Evolutionary conservation across 1,140 invertebrate genomes (phyloP).

Genomic region (Pararge aegeria): DNA sequence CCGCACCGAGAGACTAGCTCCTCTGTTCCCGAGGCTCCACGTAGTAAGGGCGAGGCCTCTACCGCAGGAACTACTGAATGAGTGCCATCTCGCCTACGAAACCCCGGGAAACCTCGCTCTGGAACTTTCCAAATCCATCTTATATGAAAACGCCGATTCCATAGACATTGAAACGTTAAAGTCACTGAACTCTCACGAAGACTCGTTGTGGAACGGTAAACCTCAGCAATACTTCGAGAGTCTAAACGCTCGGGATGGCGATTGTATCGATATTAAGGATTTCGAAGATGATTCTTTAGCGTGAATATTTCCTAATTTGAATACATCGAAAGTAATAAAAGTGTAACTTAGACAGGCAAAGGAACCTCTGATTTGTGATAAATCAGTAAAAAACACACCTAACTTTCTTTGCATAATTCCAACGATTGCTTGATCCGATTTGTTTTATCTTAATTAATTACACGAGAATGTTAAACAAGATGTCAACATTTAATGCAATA

Average conservation of each 20-base stretch:
- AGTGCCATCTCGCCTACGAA: constrained; percentile 39
- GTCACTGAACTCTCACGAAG: neutral
- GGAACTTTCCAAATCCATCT: constrained; percentile 52
- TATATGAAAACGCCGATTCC: constrained; percentile 40
- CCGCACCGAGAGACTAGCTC: constrained; percentile 50
- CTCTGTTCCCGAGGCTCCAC: constrained; percentile 39
- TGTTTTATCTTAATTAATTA: too few species aligned
- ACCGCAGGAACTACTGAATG: constrained; percentile 21
- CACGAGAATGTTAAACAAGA: too few species aligned
- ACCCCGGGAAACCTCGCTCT: constrained; percentile 56
- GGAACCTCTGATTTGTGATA: too few species aligned
- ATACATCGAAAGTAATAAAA: too few species aligned
- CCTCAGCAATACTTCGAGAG: constrained; percentile 74
- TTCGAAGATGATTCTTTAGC: constrained; percentile 68
- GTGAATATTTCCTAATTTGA: neutral
- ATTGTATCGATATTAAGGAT: constrained; percentile 29
- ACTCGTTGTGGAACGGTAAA: constrained; percentile 63
- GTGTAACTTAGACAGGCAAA: too few species aligned
- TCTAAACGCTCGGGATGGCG: constrained; percentile 41
- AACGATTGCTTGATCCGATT: too few species aligned
- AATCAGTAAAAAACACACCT: too few species aligned
- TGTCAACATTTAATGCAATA: too few species aligned
- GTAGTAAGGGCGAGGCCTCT: constrained; percentile 10
- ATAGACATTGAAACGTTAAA: constrained; percentile 1
- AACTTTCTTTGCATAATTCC: too few species aligned